Evolutionary conservation across 1,140 invertebrate genomes (phyloP).

Genomic region (Bactericera cockerelli): DNA sequence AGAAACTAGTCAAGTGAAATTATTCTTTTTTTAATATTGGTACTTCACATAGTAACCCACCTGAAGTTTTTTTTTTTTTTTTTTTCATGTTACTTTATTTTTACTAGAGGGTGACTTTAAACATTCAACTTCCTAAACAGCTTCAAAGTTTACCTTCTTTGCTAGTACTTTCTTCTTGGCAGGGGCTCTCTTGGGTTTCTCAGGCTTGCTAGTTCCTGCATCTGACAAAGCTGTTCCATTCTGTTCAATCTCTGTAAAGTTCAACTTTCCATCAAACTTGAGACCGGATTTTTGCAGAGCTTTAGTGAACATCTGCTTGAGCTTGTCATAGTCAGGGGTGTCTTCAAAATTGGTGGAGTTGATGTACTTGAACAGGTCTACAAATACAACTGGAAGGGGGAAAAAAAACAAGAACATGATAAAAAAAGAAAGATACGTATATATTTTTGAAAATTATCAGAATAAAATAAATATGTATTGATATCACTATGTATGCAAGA

Average conservation of each 20-base stretch:
- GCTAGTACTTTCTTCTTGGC: neutral
- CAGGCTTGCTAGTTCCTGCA: neutral
- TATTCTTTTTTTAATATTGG: too few species aligned
- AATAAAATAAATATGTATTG: too few species aligned
- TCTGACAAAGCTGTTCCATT: neutral
- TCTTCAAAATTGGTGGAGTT: constrained; percentile 50
- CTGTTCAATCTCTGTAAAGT: neutral
- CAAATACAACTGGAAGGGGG: constrained; percentile 33
- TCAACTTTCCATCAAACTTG: neutral
- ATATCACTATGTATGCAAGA: too few species aligned
- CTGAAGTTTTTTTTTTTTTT: too few species aligned
- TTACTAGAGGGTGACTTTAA: too few species aligned
- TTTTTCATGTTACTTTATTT: too few species aligned
- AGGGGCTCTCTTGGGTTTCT: neutral
- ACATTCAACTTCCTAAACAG: too few species aligned
- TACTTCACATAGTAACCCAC: too few species aligned
- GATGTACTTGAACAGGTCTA: constrained; percentile 54
- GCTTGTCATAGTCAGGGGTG: constrained; percentile 48
- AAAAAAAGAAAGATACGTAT: too few species aligned
- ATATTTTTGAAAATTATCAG: too few species aligned
- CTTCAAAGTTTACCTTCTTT: too few species aligned
- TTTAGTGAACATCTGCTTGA: constrained; percentile 31
- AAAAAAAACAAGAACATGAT: neutral
- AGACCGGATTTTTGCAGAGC: constrained; percentile 20
- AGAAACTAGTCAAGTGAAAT: too few species aligned